Evolutionary conservation across 2,113 vertebrate species (phyloP), one percentile per base, ranked within the genome.

Genomic region (Pogona vitticeps): DNA sequence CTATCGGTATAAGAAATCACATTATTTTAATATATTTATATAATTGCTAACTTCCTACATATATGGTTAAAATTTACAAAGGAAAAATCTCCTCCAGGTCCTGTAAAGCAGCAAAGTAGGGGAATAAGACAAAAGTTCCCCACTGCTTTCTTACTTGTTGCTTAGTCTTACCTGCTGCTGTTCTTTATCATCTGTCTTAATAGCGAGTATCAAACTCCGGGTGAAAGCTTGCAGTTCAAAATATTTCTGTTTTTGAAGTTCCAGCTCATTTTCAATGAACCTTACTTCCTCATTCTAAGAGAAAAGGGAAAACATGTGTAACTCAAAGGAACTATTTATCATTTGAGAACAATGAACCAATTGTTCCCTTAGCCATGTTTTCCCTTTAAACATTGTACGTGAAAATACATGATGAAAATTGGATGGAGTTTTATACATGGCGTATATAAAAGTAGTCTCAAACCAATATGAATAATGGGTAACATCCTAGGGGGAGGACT

Each of bases 201-300:
- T 95, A 82, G 98, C 98, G 86, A 93, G 95, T 89, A 99, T 97
- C 93, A 99, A 97, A 92, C 96, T 98, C 91, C 96, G 97, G 14
- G 98, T 98, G 93, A 99, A 99, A 1, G 93, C 96, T 90, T 96
- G 97, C 80, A 99, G 98, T 88, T 99, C 97, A 90, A 97, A 96
- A 83, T 99, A 99, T 92, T 97, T 99, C 94, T 97, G 97, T 92
- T 99, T 99, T 96, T 99, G 98, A 95, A 94, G 98, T 95, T 98
- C 97, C 96, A 99, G 94, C 94, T 99, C 98, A 26, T 94, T 97
- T 96, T 99, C 98, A 58, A 99, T 97, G 95, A 98, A 99, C 94
- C 97, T 97, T 88, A 99, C 97, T 94, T 99, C 98, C 95, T 98
- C 98, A 84, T 98, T 98, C 98, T 99, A 94, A 70, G 96, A 93